Evolutionary conservation across 2,797 vertebrate species (phyloP).

Genomic region (Eulemur rubriventer): DNA sequence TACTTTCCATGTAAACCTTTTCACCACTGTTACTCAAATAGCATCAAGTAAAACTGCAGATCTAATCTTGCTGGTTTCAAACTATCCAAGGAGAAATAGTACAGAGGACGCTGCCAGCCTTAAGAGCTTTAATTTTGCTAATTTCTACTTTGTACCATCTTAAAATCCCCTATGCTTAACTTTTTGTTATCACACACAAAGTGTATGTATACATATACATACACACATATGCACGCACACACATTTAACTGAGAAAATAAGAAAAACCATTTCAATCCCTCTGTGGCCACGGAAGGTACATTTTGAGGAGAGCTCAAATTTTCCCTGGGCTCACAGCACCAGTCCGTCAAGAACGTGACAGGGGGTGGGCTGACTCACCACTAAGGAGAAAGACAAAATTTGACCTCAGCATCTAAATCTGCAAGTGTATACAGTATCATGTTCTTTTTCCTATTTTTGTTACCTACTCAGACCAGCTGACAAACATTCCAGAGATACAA

Average conservation of each 20-base stretch:
- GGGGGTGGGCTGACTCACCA: not conserved
- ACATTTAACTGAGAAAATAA: not conserved
- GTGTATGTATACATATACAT: not conserved
- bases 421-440: not conserved
- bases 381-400: not conserved
- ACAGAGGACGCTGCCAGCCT: not conserved
- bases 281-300: not conserved
- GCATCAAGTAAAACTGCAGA: not conserved
- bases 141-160: not conserved
- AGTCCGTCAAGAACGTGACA: not conserved
- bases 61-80: not conserved
- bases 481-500: not conserved
- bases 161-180: not conserved
- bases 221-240: rapidly evolving
- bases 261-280: not conserved
- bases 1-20: not conserved
- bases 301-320: not conserved
- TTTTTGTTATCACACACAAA: not conserved
- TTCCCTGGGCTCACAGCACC: not conserved
- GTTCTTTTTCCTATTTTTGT: not conserved
- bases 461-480: not conserved
- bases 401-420: not conserved
- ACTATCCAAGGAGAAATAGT: not conserved
- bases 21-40: not conserved
- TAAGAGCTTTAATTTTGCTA: not conserved